phyloP scores from a whole-genome alignment of 2,113 vertebrate genomes.

The Strigops habroptila region DNA sequence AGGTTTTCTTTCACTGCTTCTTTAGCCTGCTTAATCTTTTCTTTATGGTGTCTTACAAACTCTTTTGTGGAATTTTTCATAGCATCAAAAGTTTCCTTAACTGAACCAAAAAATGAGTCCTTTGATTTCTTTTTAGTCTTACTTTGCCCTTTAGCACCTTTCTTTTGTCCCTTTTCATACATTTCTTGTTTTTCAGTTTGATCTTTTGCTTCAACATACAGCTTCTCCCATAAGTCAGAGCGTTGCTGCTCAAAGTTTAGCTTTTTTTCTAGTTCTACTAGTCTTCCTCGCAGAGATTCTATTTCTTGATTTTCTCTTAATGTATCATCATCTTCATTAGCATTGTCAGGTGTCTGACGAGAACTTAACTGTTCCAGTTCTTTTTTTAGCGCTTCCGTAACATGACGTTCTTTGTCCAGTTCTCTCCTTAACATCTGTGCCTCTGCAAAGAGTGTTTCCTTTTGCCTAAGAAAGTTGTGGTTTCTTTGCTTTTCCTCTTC shows the following conservation, averaged over 20 bases:
- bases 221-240: slow-evolving; percentile 93
- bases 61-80: slow-evolving; percentile 98
- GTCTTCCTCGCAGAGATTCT: slow-evolving; percentile 73
- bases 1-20: slow-evolving; percentile 96
- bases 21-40: slow-evolving; percentile 97
- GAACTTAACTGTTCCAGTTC: slow-evolving; percentile 77
- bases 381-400: slow-evolving; percentile 76
- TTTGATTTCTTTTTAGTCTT: slow-evolving; percentile 78
- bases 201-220: slow-evolving; percentile 91
- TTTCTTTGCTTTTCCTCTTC: slow-evolving; percentile 82
- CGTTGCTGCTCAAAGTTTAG: slow-evolving; percentile 93
- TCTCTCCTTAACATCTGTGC: slow-evolving; percentile 80
- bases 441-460: slow-evolving; percentile 79
- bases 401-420: slow-evolving; percentile 80
- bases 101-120: slow-evolving; percentile 82
- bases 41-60: slow-evolving; percentile 96
- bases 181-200: slow-evolving; percentile 68
- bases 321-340: neutral
- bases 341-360: neutral
- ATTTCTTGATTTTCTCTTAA: slow-evolving; percentile 66
- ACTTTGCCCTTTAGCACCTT: slow-evolving; percentile 75
- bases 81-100: slow-evolving; percentile 93
- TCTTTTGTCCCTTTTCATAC: slow-evolving; percentile 47
- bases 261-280: slow-evolving; percentile 86
- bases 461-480: slow-evolving; percentile 78